A percentile compares a stretch with the other conserved stretches of the same genome.
These are phyloP conservation scores for Bombycilla garrulus DNA, from an alignment of 2,113 vertebrate genomes.

Conservation along the genomic window DNA sequence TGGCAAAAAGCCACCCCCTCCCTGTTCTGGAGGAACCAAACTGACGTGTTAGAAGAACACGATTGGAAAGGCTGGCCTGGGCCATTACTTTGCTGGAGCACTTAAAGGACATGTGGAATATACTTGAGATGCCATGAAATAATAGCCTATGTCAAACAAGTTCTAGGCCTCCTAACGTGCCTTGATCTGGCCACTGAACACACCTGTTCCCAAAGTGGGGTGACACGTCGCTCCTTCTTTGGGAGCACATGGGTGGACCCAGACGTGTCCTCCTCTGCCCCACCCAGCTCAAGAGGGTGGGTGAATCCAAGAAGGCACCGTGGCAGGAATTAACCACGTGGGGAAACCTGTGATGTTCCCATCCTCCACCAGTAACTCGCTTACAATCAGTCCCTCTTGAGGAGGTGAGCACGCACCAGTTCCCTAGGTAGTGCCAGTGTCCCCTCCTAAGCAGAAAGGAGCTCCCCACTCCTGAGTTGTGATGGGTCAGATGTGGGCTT, in stretches of 20 bases:
- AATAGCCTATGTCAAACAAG: constrained; percentile 44
- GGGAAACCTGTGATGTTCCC: background rate
- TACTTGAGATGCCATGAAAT: constrained; percentile 35
- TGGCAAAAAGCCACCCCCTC: constrained; percentile 52
- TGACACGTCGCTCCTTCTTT: constrained; percentile 5
- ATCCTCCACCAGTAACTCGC: background rate
- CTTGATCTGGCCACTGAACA: constrained; percentile 60
- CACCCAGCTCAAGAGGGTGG: background rate
- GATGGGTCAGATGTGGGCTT: background rate
- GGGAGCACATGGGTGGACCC: background rate
- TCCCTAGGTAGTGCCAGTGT: background rate
- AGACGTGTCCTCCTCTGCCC: background rate
- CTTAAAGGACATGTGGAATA: constrained; percentile 45
- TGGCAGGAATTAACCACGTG: background rate
- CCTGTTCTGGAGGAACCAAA: constrained; percentile 57
- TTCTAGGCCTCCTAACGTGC: background rate
- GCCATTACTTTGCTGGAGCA: constrained; percentile 24
- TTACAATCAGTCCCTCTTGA: background rate
- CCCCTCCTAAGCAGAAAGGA: background rate
- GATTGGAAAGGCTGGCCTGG: constrained; percentile 31
- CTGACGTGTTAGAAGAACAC: background rate
- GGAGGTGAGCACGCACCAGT: background rate
- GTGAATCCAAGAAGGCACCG: background rate
- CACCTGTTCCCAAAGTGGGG: constrained; percentile 35
- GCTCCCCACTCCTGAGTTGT: background rate